Evolutionary conservation across 2,797 vertebrate genomes (phyloP).

Genomic region (Eurystomus glaucurus): DNA sequence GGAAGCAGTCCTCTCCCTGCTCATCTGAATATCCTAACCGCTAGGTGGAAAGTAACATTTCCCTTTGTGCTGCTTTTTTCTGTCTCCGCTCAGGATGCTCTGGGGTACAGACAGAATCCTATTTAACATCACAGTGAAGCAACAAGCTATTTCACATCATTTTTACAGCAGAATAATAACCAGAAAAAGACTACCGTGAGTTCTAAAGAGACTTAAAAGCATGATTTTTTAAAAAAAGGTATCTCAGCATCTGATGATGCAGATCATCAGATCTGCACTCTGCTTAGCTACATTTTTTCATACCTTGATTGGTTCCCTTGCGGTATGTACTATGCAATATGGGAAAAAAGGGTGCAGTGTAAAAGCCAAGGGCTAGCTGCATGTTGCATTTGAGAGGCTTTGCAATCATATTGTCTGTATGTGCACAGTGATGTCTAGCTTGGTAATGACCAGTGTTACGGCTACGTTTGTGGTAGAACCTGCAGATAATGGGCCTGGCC

Average conservation of each 20-base stretch:
- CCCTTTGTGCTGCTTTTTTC: not conserved
- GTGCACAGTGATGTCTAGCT: not conserved
- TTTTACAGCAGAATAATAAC: constrained; percentile 18
- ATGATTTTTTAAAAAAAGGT: not conserved
- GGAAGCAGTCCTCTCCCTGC: not conserved
- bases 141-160: constrained; percentile 23
- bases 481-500: not conserved
- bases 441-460: not conserved
- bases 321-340: not conserved
- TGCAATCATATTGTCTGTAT: not conserved
- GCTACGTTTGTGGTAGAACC: not conserved
- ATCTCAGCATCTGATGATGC: not conserved
- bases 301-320: not conserved
- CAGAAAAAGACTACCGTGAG: not conserved
- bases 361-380: not conserved
- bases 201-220: constrained; percentile 34
- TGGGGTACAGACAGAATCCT: not conserved
- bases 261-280: not conserved
- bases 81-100: not conserved
- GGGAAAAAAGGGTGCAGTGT: not conserved
- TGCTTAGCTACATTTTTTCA: not conserved
- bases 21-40: not conserved
- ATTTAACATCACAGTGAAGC: not conserved
- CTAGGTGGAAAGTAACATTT: not conserved
- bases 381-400: not conserved